Evolutionary conservation across 2,113 vertebrate genomes (phyloP).

Genomic region (Gnathonemus echidnorhynchus): DNA sequence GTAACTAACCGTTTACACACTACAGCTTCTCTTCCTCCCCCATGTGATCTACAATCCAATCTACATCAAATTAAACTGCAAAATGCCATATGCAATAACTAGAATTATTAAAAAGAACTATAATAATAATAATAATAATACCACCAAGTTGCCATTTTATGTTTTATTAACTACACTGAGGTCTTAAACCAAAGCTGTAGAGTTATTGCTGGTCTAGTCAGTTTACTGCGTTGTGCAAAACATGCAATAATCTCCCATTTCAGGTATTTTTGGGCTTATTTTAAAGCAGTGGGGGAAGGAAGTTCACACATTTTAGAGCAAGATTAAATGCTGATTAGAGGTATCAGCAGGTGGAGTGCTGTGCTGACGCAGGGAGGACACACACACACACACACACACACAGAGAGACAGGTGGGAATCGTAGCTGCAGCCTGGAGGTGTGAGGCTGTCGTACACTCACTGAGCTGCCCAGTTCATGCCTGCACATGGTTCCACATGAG

Average conservation of each 20-base stretch:
- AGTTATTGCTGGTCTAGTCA: not conserved
- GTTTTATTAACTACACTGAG: not conserved
- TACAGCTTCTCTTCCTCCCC: not conserved
- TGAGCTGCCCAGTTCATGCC: not conserved
- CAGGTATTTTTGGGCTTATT: not conserved
- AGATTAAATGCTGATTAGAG: not conserved
- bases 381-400: not conserved
- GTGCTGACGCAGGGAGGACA: not conserved
- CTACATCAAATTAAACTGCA: not conserved
- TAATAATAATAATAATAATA: not conserved
- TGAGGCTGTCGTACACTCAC: not conserved
- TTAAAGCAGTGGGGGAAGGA: not conserved
- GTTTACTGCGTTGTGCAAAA: not conserved
- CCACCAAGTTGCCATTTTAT: not conserved
- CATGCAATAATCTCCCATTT: not conserved
- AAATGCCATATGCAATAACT: not conserved
- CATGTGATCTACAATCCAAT: not conserved
- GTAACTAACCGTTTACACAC: not conserved
- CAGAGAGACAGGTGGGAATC: not conserved
- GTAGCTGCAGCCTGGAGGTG: not conserved
- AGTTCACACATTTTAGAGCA: not conserved
- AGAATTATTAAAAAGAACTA: not conserved
- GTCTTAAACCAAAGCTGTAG: not conserved
- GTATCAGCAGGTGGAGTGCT: not conserved
- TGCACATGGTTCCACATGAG: not conserved